A percentile compares a stretch with the other conserved stretches of the same genome.
Conservation (phyloP, 2,888 invertebrate genomes). For the Clistopyga incitator region DNA sequence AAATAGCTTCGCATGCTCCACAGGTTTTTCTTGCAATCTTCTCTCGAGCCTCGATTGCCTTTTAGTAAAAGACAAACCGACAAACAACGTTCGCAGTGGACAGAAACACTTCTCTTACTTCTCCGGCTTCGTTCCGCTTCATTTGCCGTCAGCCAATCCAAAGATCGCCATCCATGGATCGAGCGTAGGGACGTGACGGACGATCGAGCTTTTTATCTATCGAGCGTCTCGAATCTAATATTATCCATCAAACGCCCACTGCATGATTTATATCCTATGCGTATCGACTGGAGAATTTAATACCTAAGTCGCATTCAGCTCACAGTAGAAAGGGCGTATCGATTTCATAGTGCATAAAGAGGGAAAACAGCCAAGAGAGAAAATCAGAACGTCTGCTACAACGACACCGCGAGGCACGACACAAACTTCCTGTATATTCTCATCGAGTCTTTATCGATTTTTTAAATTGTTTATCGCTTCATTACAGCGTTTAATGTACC, state of each 20-base stretch:
- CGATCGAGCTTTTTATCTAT: constrained; percentile 31
- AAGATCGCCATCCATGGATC: background rate
- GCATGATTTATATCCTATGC: constrained; percentile 26
- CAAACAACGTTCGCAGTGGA: background rate
- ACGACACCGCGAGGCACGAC: background rate
- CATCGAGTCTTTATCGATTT: background rate
- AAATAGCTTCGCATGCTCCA: background rate
- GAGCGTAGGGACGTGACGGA: constrained; percentile 14
- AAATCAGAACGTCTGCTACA: background rate
- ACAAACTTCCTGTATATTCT: background rate
- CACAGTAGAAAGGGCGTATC: constrained; percentile 34
- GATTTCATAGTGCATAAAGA: background rate
- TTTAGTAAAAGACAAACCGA: constrained; percentile 6
- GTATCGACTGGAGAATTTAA: constrained; percentile 8
- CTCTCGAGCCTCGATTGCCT: background rate
- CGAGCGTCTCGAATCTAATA: constrained; percentile 41
- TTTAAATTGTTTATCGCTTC: constrained; percentile 1
- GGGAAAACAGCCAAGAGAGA: background rate
- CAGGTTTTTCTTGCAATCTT: background rate
- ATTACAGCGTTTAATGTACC: background rate
- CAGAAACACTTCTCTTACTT: constrained; percentile 1
- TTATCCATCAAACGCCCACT: constrained; percentile 47
- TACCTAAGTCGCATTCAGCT: constrained; percentile 10
- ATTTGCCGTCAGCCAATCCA: background rate
- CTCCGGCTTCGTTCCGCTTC: constrained; percentile 3